phyloP scores from a whole-genome alignment of 2,113 vertebrate genomes.

The Pungitius pungitius region DNA sequence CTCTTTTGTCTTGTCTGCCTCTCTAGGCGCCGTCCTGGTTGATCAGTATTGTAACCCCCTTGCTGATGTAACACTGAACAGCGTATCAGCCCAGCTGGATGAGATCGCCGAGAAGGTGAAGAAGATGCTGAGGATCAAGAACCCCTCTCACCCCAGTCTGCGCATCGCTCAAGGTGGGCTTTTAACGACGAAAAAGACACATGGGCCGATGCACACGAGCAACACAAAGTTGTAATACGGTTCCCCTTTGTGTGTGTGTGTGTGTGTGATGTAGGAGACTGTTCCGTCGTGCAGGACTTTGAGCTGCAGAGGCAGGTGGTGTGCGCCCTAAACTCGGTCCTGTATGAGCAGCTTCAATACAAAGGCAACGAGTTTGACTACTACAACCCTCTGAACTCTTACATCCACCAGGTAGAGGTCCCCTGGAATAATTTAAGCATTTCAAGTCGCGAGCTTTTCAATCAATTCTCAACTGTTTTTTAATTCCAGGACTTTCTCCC shows the following conservation, averaged over 20 bases:
- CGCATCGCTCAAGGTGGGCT: constrained; percentile 70
- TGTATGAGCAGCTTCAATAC: constrained; percentile 94
- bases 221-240: not conserved
- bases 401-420: constrained; percentile 90
- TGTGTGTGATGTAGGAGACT: constrained; percentile 69
- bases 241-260: constrained; percentile 1
- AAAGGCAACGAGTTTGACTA: constrained; percentile 96
- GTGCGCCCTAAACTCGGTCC: constrained; percentile 89
- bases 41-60: constrained; percentile 97
- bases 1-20: not conserved
- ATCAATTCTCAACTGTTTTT: rapidly evolving
- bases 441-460: not conserved
- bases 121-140: constrained; percentile 86
- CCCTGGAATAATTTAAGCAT: rapidly evolving
- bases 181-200: too few species aligned
- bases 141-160: constrained; percentile 90
- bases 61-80: constrained; percentile 86
- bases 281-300: constrained; percentile 83
- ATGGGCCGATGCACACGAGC: too few species aligned
- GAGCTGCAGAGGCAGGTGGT: constrained; percentile 94
- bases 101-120: constrained; percentile 90
- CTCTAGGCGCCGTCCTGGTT: constrained; percentile 90
- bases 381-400: constrained; percentile 96
- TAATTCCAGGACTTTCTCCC: not conserved
- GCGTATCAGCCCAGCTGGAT: constrained; percentile 87